Percentiles rank a stretch among this genome's conserved stretches.
These are phyloP conservation scores for Otis tarda DNA, from an alignment of 2,113 vertebrate genomes.

Conservation along the genomic window DNA sequence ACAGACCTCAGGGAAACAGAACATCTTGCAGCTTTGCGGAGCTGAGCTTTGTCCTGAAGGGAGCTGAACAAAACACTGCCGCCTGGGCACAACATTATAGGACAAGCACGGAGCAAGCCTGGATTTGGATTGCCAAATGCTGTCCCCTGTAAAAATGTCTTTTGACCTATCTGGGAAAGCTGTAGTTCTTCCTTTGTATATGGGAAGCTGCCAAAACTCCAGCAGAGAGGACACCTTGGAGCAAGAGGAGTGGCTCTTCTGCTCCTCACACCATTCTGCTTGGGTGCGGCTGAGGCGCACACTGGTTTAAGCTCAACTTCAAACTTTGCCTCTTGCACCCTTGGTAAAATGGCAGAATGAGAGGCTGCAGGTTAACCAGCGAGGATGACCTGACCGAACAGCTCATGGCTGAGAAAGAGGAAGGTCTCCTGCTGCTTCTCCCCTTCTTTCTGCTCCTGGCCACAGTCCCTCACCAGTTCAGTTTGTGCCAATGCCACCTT, in stretches of 20 bases:
- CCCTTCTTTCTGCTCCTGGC: neutral
- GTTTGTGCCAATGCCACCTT: neutral
- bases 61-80: neutral
- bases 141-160: neutral
- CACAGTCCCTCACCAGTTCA: rapidly evolving
- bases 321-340: neutral
- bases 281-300: neutral
- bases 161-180: neutral
- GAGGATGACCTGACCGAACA: neutral
- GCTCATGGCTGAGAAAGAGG: neutral
- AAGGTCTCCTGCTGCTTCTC: neutral
- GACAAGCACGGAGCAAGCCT: neutral
- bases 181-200: neutral
- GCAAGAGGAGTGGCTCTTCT: neutral
- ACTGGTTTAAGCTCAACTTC: neutral
- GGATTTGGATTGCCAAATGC: neutral
- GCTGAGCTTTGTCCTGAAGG: neutral
- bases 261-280: neutral
- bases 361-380: neutral
- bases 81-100: neutral
- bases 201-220: neutral
- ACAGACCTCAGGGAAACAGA: neutral
- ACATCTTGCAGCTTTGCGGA: neutral
- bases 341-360: neutral
- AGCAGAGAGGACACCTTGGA: neutral